Evolutionary conservation across 2,888 invertebrate species (phyloP).

Genomic region (Caenorhabditis macrosperma): DNA sequence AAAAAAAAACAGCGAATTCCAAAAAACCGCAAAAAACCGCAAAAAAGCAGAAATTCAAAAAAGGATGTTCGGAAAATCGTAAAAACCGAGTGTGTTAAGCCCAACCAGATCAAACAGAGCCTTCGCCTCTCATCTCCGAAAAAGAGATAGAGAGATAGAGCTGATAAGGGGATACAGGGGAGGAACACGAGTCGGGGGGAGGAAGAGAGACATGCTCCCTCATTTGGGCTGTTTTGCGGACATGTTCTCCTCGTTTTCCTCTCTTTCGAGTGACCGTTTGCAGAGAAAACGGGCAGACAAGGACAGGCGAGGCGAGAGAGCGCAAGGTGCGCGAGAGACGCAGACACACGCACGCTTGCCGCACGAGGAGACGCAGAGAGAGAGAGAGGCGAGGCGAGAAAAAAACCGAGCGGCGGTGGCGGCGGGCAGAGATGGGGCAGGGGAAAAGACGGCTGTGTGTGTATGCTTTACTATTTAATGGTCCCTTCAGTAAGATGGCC

Average conservation of each 20-base stretch:
- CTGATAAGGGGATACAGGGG: background rate
- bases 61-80: too few species aligned
- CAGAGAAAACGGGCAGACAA: constrained; percentile 29
- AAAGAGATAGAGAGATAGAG: background rate
- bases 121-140: too few species aligned
- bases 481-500: too few species aligned
- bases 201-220: too few species aligned
- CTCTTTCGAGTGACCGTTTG: constrained; percentile 40
- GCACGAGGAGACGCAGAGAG: constrained; percentile 11
- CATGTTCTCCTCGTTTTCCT: background rate
- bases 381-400: background rate
- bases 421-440: background rate
- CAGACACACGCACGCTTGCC: background rate
- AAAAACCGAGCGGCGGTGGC: too few species aligned
- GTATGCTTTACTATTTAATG: constrained; percentile 8
- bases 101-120: too few species aligned
- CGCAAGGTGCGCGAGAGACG: constrained; percentile 13
- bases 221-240: background rate
- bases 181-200: too few species aligned
- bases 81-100: too few species aligned
- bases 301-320: constrained; percentile 19
- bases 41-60: too few species aligned
- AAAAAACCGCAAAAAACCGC: too few species aligned
- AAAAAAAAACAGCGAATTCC: too few species aligned
- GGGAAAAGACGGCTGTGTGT: background rate